Conservation (phyloP, 2,113 vertebrate genomes). For the Eclectus roratus region DNA sequence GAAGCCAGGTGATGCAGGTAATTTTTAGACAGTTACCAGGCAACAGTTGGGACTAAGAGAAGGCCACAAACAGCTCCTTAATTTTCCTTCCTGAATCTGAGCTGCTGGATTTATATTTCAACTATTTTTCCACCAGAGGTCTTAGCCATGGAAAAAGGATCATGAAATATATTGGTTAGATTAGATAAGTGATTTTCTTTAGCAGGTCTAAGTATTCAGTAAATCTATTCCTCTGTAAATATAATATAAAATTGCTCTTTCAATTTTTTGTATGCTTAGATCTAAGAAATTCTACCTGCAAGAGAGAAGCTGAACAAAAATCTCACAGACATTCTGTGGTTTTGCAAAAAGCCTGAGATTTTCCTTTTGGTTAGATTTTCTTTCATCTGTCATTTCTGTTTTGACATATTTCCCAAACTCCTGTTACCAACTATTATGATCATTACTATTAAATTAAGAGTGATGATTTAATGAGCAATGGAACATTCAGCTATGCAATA, state of each 20-base stretch:
- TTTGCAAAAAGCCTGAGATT: background rate
- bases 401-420: slow-evolving; percentile 23
- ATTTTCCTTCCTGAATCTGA: slow-evolving; percentile 3
- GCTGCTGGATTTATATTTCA: slow-evolving; percentile 30
- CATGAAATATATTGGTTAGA: background rate
- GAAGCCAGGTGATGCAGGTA: slow-evolving; percentile 50
- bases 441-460: background rate
- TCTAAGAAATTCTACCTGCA: background rate
- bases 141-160: background rate
- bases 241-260: background rate
- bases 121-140: background rate
- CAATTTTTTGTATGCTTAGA: background rate
- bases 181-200: slow-evolving; percentile 10
- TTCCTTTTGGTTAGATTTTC: slow-evolving; percentile 29
- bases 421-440: background rate
- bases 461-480: background rate
- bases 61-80: background rate
- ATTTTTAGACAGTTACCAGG: slow-evolving; percentile 64
- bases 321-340: background rate
- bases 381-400: slow-evolving; percentile 17
- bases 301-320: background rate
- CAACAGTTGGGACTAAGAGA: slow-evolving; percentile 49
- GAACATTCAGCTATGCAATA: background rate
- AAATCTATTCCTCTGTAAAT: background rate
- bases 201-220: background rate